Evolutionary conservation across 2,888 invertebrate genomes (phyloP), one percentile per base, ranked within the genome.

Genomic region (Drosophila ezoana): DNA sequence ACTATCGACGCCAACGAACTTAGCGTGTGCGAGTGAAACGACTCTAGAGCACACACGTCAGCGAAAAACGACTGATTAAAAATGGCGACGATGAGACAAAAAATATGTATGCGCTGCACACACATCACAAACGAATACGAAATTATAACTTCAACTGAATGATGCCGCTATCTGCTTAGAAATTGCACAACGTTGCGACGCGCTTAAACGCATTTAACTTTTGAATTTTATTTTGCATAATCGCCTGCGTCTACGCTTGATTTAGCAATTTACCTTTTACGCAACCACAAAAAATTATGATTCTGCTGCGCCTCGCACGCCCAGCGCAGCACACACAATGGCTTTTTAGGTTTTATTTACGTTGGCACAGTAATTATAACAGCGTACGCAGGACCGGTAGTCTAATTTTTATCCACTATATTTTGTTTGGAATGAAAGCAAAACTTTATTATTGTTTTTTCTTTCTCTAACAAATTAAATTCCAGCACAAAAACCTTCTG

Each of bases 381-480:
- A 47, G 44, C 58, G 48, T 63, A 6, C 18, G 33, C 40, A 54
- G 44, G 35, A 57, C 67, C 76, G 62, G 59, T 37, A 41, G 44
- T 65, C 56, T 61, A 28, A 48, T 53, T 65, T 61, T 62, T 63
- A 66, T 68, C 51, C 67, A 70, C 68, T 64, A 59, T 72, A 73
- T 56, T 82, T 85, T 89, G 78, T 81, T 85, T 87, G 72, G 72
- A 79, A 76, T 76, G 76, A 75, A 73, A 87, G 66, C 74, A 87
- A 70, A 79, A 71, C 71, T 85, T 83, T 86, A 90, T 90, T 90
- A 87, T 90, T 90, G 89, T 90, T 90, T 88, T 88, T 89, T 90
- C 90, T 89, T 90, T 79, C 83, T 90, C 89, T 89, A 89, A 81
- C 90, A 86, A 89, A 76, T 76, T 76, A 76, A 81, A 90, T 90